These are phyloP conservation scores for Acholoe squamosa DNA, from an alignment of 2,888 invertebrate species.

Conservation along the genomic window DNA sequence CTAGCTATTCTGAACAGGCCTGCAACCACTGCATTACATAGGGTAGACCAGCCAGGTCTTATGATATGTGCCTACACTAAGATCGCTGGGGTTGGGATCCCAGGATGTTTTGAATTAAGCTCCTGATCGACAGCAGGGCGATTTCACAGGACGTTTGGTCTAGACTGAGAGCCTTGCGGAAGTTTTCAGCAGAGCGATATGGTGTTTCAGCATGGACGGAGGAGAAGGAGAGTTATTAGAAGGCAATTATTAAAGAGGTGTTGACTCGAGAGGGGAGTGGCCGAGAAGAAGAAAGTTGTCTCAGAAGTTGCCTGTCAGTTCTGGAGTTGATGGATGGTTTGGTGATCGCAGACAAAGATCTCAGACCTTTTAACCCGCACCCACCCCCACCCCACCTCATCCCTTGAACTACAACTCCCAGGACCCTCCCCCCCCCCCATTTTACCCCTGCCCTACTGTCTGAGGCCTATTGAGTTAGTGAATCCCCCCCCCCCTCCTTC, in stretches of 20 bases:
- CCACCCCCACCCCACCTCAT: background rate
- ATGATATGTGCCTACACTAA: too few species aligned
- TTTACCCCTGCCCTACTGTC: too few species aligned
- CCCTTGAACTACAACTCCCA: background rate
- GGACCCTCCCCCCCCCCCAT: background rate
- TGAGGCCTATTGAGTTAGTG: background rate
- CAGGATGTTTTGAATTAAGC: too few species aligned
- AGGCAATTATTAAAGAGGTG: background rate
- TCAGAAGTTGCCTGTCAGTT: slow-evolving; percentile 9
- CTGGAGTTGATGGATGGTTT: background rate
- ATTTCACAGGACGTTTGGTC: background rate
- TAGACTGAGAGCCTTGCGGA: background rate
- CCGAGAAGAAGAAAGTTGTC: background rate
- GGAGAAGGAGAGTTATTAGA: background rate
- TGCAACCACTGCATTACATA: too few species aligned
- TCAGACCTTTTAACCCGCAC: background rate
- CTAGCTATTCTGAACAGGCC: too few species aligned
- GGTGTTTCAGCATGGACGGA: background rate
- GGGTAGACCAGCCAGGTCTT: too few species aligned
- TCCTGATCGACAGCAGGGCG: background rate
- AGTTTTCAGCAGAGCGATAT: background rate
- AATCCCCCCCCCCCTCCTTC: background rate
- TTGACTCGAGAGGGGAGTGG: background rate
- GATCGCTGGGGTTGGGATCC: too few species aligned
- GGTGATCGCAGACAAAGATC: slow-evolving; percentile 27